Evolutionary conservation across 37 sponge, comb jelly and placozoan genomes (phyloP), one percentile per base, ranked within the genome.

Genomic region (Ianthella basta): DNA sequence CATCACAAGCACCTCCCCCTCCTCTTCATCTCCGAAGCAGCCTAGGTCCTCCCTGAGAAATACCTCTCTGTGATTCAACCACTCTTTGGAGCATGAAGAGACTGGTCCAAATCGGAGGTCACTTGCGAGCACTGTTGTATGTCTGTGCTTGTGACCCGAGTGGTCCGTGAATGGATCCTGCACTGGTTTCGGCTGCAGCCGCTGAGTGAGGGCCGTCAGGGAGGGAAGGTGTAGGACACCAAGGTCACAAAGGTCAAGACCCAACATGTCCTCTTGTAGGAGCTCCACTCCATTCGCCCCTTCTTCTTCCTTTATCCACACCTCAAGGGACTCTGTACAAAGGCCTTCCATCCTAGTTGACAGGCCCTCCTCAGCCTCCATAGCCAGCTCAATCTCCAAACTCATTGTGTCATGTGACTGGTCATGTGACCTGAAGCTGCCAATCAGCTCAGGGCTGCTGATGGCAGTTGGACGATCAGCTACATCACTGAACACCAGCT

Each of bases 151-250:
- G 20, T 83, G 67, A 30, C 92, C 95, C 5, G 15, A 60, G 16
- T 72, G 4, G 53, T 85, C 83, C 25, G 87, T 39, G 30, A 95
- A 81, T 21, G 95, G 95, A 67, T 95, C 95, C 38, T 86, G 90
- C 14, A 95, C 84, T 59, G 87, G 33, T 65, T 86, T 90, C 0
- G 91, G 94, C 53, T 86, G 90, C 13, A 94, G 91, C 54, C 94
- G 57, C 0, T 4, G 29, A 4, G 55, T 39, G 33, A 94, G 69
- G 15, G 81, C 86, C 29, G 50, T 23, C 57, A 79, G 79, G 41
- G 77, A 65, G 3, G 94, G 94, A 19, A 93, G 41, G 16, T 30
- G 0, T 0, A 21, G 21, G 19, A 85, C 41, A 18, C 90, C 59
- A 15, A 74, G 54, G 21, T 75, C 67, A 0, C 85, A 67, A 61